Evolutionary conservation across 2,113 vertebrate genomes (phyloP).

Genomic region (Anseranas semipalmata): DNA sequence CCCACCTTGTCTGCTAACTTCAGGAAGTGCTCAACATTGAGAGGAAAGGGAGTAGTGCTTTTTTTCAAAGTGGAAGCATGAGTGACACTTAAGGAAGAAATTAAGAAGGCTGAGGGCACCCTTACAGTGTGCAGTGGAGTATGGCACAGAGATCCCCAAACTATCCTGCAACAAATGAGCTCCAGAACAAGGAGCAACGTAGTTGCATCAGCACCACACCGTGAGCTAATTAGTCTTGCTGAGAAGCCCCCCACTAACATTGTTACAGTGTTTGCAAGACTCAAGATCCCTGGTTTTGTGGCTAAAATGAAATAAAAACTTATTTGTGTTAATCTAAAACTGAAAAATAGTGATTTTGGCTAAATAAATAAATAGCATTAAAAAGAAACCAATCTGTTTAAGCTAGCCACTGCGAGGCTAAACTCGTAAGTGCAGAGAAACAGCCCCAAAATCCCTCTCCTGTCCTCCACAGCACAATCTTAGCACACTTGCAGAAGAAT

Average conservation of each 20-base stretch:
- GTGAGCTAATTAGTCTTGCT: not conserved
- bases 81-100: not conserved
- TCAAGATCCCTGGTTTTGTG: not conserved
- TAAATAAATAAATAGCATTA: not conserved
- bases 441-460: not conserved
- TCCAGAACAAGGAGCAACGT: not conserved
- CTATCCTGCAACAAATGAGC: not conserved
- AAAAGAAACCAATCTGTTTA: not conserved
- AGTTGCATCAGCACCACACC: not conserved
- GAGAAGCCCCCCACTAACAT: not conserved
- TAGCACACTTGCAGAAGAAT: not conserved
- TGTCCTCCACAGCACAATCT: not conserved
- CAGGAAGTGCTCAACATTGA: not conserved
- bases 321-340: not conserved
- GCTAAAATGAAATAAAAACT: not conserved
- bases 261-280: not conserved
- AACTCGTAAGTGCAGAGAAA: not conserved
- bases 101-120: not conserved
- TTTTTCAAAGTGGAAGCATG: not conserved
- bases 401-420: not conserved
- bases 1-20: conserved; percentile 23
- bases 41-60: not conserved
- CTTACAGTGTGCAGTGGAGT: not conserved
- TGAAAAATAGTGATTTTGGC: not conserved
- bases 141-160: not conserved